These are phyloP conservation scores for Leucophenga montana DNA, from an alignment of 2,888 invertebrate species.

Conservation along the genomic window DNA sequence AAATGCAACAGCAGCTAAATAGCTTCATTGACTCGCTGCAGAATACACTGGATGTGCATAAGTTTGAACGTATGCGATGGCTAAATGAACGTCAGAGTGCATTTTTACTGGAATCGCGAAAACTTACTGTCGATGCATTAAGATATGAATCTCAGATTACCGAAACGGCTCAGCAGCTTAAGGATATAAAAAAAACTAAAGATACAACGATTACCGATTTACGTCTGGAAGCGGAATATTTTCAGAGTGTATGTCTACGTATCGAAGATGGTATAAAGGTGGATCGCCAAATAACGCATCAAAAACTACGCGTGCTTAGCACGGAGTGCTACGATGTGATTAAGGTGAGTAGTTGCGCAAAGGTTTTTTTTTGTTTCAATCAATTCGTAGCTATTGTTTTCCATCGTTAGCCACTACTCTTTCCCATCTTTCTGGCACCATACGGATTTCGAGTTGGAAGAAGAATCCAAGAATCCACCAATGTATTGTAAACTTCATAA, in stretches of 20 bases:
- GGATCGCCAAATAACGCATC: constrained; percentile 54
- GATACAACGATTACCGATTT: constrained; percentile 55
- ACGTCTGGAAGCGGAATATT: constrained; percentile 63
- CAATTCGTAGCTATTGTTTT: no score
- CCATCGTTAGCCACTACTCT: no score
- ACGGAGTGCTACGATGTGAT: constrained; percentile 58
- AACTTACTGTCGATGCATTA: constrained; percentile 56
- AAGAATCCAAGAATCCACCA: no score
- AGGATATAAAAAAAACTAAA: constrained; percentile 48
- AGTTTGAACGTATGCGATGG: constrained; percentile 58
- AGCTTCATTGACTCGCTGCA: constrained; percentile 54
- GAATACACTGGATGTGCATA: constrained; percentile 59
- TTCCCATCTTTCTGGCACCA: no score
- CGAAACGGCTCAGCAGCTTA: constrained; percentile 55
- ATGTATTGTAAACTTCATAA: no score
- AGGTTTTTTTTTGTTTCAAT: not conserved
- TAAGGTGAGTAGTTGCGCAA: constrained; percentile 51
- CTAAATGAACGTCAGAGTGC: constrained; percentile 62
- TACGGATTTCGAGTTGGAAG: no score
- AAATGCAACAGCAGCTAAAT: constrained; percentile 55
- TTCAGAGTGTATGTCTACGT: constrained; percentile 57
- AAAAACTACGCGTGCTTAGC: constrained; percentile 61
- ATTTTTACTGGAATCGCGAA: constrained; percentile 58
- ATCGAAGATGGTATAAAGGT: constrained; percentile 58
- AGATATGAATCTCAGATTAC: constrained; percentile 33